A percentile compares a stretch with the other conserved stretches of the same genome.
Evolutionary conservation across 2,888 invertebrate genomes (phyloP).

Genomic region (Itoplectis maculator): DNA sequence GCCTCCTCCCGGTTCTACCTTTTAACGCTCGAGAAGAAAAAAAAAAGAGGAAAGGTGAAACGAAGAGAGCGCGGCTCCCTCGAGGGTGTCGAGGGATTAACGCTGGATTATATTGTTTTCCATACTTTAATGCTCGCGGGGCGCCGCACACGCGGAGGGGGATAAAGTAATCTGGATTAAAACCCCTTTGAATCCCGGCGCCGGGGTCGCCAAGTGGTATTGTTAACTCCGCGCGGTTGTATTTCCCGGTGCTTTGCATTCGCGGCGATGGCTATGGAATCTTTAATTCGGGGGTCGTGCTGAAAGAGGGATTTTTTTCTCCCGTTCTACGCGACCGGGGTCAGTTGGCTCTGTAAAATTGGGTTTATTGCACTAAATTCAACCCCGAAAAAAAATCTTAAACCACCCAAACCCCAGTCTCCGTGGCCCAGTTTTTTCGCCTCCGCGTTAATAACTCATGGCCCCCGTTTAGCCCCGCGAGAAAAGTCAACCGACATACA

Average conservation of each 20-base stretch:
- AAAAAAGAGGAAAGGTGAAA: neutral
- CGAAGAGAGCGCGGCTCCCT: neutral
- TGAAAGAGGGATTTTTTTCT: no score
- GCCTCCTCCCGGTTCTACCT: neutral
- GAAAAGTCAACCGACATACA: neutral
- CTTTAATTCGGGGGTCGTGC: no score
- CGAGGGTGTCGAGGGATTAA: conserved; percentile 13
- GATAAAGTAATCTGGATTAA: neutral
- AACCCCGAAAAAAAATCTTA: no score
- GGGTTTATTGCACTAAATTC: no score
- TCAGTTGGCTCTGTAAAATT: no score
- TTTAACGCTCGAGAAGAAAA: conserved; percentile 23
- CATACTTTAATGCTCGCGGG: neutral
- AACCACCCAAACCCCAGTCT: neutral
- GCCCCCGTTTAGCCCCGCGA: neutral
- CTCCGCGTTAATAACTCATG: no score
- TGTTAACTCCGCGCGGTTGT: neutral
- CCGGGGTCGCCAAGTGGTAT: neutral
- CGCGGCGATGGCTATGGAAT: no score
- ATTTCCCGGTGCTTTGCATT: neutral
- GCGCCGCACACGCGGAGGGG: no score
- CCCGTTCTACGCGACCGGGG: no score
- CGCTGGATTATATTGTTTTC: conserved; percentile 13
- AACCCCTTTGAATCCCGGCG: neutral
- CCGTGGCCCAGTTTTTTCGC: no score